A percentile compares a stretch with the other conserved stretches of the same genome.
These are phyloP conservation scores for Nomia melanderi DNA, from an alignment of 1,140 invertebrate species.

Conservation along the genomic window DNA sequence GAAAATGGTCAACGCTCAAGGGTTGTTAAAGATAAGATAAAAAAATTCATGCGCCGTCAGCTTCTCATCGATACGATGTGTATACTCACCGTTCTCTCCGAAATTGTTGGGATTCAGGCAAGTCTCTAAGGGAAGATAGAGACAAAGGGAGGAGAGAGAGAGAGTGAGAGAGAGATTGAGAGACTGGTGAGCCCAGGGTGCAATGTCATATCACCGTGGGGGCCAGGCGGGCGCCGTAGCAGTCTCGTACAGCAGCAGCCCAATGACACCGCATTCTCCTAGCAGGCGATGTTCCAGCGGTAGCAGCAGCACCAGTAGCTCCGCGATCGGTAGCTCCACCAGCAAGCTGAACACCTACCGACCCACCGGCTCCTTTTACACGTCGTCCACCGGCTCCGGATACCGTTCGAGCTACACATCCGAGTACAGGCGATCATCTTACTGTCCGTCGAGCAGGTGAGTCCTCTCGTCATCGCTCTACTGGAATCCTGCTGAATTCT, in stretches of 20 bases:
- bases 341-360: conserved; percentile 67
- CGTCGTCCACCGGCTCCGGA: conserved; percentile 44
- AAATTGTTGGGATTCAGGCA: conserved; percentile 39
- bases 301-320: conserved; percentile 57
- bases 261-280: conserved; percentile 76
- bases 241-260: conserved; percentile 73
- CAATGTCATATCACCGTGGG: conserved; percentile 77
- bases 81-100: not conserved
- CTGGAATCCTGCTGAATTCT: not conserved
- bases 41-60: too few species aligned
- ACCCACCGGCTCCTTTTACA: conserved; percentile 56
- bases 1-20: too few species aligned
- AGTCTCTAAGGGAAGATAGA: conserved; percentile 5
- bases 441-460: conserved; percentile 57
- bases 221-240: conserved; percentile 76
- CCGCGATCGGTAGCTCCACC: conserved; percentile 51
- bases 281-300: conserved; percentile 70
- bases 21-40: too few species aligned
- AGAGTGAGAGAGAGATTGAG: conserved; percentile 19
- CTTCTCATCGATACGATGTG: too few species aligned
- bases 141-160: not conserved
- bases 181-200: conserved; percentile 46
- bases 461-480: not conserved
- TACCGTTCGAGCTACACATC: conserved; percentile 49
- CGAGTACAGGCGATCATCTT: conserved; percentile 62